These are phyloP conservation scores for Metallyticus violacea DNA, from an alignment of 2,888 invertebrate genomes.

Conservation along the genomic window DNA sequence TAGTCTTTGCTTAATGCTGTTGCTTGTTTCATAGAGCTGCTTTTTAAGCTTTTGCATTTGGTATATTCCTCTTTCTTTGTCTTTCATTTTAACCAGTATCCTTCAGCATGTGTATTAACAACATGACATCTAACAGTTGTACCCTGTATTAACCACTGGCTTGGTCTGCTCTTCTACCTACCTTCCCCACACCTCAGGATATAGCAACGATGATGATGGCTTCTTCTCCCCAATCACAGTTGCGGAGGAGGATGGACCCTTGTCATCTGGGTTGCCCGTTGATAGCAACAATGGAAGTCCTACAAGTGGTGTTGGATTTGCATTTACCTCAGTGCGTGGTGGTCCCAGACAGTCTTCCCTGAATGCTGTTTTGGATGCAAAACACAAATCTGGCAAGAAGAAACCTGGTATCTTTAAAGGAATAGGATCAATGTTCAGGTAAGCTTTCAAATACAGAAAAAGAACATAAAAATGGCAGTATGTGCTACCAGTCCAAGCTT, in stretches of 20 bases:
- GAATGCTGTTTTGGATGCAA: constrained; percentile 60
- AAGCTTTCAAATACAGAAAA: too few relatives aligned
- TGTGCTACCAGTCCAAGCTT: too few relatives aligned
- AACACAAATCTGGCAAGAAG: constrained; percentile 56
- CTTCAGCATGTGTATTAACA: not conserved
- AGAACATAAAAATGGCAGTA: too few relatives aligned
- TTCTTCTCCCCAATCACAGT: constrained; percentile 39
- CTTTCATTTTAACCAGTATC: too few relatives aligned
- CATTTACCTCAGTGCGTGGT: constrained; percentile 51
- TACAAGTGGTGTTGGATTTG: not conserved
- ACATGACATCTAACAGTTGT: not conserved
- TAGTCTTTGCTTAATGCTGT: too few relatives aligned
- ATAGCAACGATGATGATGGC: not conserved
- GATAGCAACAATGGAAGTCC: not conserved
- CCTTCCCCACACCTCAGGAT: not conserved
- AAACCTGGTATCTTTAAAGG: constrained; percentile 78
- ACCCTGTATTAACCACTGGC: not conserved
- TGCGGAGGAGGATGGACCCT: constrained; percentile 49
- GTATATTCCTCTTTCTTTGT: too few relatives aligned
- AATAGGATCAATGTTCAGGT: constrained; percentile 74
- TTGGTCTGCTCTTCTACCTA: not conserved
- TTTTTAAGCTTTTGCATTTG: too few relatives aligned
- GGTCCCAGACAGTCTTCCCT: constrained; percentile 78
- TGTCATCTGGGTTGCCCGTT: constrained; percentile 60
- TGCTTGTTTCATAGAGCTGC: too few relatives aligned